Conservation (phyloP, 2,797 vertebrate species). For the Enteromius trimaculatus region DNA sequence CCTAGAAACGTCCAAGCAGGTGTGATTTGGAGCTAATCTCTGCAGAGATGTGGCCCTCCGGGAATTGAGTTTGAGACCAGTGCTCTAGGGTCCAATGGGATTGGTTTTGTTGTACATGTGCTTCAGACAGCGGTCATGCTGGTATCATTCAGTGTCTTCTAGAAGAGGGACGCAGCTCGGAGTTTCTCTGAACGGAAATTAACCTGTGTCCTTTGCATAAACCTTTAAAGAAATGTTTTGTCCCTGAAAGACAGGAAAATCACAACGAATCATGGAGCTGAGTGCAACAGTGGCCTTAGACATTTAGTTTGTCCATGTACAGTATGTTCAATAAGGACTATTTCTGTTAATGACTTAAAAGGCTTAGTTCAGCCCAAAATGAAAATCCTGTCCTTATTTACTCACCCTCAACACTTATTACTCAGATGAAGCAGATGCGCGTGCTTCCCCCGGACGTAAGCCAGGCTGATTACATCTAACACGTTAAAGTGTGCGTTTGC, state of each 20-base stretch:
- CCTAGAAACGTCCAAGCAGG: too few relatives aligned
- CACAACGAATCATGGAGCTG: background rate
- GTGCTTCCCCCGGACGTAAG: too few relatives aligned
- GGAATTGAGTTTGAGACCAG: too few relatives aligned
- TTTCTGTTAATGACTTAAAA: background rate
- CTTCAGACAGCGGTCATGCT: background rate
- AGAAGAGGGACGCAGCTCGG: background rate
- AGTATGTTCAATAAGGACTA: background rate
- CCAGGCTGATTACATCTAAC: too few relatives aligned
- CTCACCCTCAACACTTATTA: too few relatives aligned
- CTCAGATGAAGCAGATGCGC: too few relatives aligned
- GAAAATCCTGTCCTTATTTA: too few relatives aligned
- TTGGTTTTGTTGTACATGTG: background rate
- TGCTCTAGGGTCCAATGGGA: background rate
- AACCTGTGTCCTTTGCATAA: background rate
- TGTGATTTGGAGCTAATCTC: too few relatives aligned
- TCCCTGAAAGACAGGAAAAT: background rate
- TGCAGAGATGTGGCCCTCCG: too few relatives aligned
- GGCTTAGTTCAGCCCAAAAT: too few relatives aligned
- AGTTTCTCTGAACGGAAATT: background rate
- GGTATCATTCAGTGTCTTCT: background rate
- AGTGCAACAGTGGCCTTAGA: background rate
- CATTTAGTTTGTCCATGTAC: background rate
- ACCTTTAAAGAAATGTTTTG: background rate
- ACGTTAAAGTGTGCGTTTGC: too few relatives aligned